Conservation (phyloP, 53 echinoderm and acorn worm genomes). For the Stichopus horrens region DNA sequence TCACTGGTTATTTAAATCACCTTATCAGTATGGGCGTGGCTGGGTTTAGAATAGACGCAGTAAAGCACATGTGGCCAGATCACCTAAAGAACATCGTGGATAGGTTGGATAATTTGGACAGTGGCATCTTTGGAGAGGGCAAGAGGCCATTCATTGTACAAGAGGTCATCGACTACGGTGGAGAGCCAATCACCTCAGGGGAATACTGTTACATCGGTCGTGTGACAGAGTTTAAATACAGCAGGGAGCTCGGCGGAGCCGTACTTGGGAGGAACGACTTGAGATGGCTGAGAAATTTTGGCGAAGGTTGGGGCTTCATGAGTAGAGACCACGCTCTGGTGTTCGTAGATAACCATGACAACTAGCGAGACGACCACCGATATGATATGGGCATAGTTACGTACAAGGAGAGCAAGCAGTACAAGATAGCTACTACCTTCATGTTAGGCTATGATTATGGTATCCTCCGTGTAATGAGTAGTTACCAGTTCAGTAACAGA, state of each 20-base stretch:
- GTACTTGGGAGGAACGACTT: constrained; percentile 53
- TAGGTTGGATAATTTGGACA: constrained; percentile 69
- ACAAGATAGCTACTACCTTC: constrained; percentile 86
- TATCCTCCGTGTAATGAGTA: constrained; percentile 84
- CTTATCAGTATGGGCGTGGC: constrained; percentile 74
- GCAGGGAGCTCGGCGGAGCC: constrained; percentile 44
- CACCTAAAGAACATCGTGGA: constrained; percentile 60
- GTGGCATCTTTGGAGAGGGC: constrained; percentile 49
- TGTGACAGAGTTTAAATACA: constrained; percentile 92
- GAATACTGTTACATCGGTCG: constrained; percentile 79
- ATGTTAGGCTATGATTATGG: constrained; percentile 94
- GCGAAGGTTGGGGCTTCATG: constrained; percentile 80
- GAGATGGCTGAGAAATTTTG: constrained; percentile 66
- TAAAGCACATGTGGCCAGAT: constrained; percentile 98
- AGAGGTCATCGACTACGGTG: constrained; percentile 87
- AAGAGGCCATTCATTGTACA: constrained; percentile 73
- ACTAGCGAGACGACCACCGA: constrained; percentile 88
- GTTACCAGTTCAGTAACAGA: constrained; percentile 59
- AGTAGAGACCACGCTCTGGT: constrained; percentile 58
- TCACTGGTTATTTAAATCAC: constrained; percentile 73
- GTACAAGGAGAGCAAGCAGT: constrained; percentile 48
- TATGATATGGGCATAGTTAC: constrained; percentile 75
- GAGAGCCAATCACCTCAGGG: constrained; percentile 68
- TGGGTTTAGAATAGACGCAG: constrained; percentile 90
- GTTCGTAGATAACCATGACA: constrained; percentile 98